Conservation (phyloP, 2,797 vertebrate genomes). For the Thalassophryne amazonica region DNA sequence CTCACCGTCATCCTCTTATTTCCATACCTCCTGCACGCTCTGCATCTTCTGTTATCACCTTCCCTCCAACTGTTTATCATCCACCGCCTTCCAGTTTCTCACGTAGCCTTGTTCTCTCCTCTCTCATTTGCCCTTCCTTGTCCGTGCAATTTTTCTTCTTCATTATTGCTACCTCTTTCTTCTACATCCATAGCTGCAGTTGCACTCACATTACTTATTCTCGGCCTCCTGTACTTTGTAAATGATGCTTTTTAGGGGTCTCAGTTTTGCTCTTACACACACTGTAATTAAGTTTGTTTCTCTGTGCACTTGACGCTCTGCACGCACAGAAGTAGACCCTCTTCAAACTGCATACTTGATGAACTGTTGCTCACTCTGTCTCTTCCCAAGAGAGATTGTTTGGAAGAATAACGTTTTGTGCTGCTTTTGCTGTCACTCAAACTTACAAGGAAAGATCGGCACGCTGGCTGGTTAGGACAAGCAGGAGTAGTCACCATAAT, state of each 20-base stretch:
- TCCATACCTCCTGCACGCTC: conserved; percentile 44
- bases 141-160: conserved; percentile 33
- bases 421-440: conserved; percentile 27
- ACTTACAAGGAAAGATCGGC: conserved; percentile 13
- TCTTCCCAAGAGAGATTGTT: conserved; percentile 28
- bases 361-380: conserved; percentile 24
- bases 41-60: conserved; percentile 12
- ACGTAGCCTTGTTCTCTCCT: background rate
- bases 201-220: conserved; percentile 29
- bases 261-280: conserved; percentile 7
- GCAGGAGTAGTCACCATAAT: conserved; percentile 15
- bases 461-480: conserved; percentile 1
- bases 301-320: conserved; percentile 20
- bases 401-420: conserved; percentile 27
- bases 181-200: conserved; percentile 10
- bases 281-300: conserved; percentile 41
- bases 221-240: conserved; percentile 11
- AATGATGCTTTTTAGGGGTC: background rate
- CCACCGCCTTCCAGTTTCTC: background rate
- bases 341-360: conserved; percentile 43
- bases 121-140: conserved; percentile 29
- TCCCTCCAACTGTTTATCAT: conserved; percentile 35
- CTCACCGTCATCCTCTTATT: conserved; percentile 29
- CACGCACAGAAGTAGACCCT: conserved; percentile 18
- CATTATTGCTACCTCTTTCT: conserved; percentile 33